phyloP scores from a whole-genome alignment of 2,888 invertebrate species.

The Aphidius colemani region DNA sequence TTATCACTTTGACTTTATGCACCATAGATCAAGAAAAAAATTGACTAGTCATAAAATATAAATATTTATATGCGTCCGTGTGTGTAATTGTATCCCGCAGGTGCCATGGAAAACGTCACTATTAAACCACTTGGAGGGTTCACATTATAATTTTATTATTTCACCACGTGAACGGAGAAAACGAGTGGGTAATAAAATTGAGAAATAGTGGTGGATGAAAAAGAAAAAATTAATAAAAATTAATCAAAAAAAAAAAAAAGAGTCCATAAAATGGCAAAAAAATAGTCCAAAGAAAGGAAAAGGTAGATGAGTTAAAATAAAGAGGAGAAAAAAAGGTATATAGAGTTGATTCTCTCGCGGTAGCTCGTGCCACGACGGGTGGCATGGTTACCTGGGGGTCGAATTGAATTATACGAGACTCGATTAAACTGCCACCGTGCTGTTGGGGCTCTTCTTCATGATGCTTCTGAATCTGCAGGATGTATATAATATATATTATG shows the following conservation, averaged over 20 bases:
- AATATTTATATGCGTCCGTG: no score
- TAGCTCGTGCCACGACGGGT: constrained; percentile 32
- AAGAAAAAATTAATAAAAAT: constrained; percentile 20
- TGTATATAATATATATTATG: no score
- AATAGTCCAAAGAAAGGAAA: not conserved
- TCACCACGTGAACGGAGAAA: constrained; percentile 36
- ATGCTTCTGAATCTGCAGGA: no score
- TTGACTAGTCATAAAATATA: no score
- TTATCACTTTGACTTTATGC: no score
- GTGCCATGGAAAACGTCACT: constrained; percentile 10
- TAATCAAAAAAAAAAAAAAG: constrained; percentile 21
- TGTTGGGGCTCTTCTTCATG: no score
- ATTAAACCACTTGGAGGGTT: constrained; percentile 11
- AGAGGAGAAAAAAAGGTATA: constrained; percentile 22
- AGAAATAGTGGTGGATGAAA: constrained; percentile 6
- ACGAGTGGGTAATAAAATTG: constrained; percentile 18
- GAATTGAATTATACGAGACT: constrained; percentile 43
- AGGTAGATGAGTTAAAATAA: constrained; percentile 27
- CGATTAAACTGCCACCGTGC: constrained; percentile 39
- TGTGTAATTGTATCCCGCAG: constrained; percentile 4
- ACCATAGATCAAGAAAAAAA: no score
- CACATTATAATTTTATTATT: constrained; percentile 45
- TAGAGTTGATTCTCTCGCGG: constrained; percentile 17
- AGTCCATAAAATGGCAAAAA: constrained; percentile 16
- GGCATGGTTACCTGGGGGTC: constrained; percentile 33